These are phyloP conservation scores for Oncorhynchus gorbuscha DNA, from an alignment of 2,113 vertebrate species.

Conservation along the genomic window DNA sequence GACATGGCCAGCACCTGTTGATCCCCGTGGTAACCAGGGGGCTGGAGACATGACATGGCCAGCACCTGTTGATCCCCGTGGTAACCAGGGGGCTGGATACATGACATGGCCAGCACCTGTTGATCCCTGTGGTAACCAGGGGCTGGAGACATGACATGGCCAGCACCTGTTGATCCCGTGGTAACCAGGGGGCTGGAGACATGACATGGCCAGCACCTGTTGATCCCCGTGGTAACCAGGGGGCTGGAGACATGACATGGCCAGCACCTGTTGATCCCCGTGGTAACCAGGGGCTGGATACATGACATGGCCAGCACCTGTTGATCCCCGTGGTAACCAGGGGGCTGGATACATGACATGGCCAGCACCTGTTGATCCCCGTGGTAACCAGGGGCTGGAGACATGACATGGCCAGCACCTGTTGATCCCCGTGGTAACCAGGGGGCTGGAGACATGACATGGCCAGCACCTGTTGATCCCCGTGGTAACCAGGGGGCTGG, in stretches of 20 bases:
- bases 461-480: conserved; percentile 30
- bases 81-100: background rate
- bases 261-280: conserved; percentile 26
- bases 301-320: conserved; percentile 43
- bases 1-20: conserved; percentile 43
- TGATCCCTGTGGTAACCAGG: conserved; percentile 4
- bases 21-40: background rate
- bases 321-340: conserved; percentile 8
- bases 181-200: background rate
- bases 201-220: conserved; percentile 42
- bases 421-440: conserved; percentile 12
- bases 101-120: conserved; percentile 44
- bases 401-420: conserved; percentile 39
- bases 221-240: conserved; percentile 3
- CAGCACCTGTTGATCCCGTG: conserved; percentile 20
- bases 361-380: conserved; percentile 27
- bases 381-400: background rate
- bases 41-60: conserved; percentile 37
- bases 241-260: conserved; percentile 31
- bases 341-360: conserved; percentile 34
- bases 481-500: background rate
- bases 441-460: conserved; percentile 27
- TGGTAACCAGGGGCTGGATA: background rate
- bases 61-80: conserved; percentile 15
- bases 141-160: conserved; percentile 34